Base-by-base conservation (phyloP, 2,113 vertebrate species). In the Piprites chloris region DNA sequence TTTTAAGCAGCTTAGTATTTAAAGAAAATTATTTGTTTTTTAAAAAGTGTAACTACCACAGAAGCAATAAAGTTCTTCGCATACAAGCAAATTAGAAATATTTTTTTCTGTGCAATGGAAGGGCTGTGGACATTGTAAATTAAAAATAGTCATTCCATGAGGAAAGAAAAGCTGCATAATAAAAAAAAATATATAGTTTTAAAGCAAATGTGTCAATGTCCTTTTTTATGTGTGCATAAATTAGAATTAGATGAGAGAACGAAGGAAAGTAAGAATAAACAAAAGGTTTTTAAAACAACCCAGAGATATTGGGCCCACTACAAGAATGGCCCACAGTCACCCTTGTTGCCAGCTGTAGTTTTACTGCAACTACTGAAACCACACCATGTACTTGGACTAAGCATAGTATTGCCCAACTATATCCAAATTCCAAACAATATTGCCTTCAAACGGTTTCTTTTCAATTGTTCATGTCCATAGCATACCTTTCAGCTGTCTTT, bases 1-100 rank as follows among this genome's bases (percentile, higher is more conserved):
- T 49, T 93, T 96, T 95, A 97, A 95, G 96, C 82, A 87, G 90
- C 91, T 95, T 96, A 95, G 66, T 91, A 73, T 81, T 95, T 78
- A 81, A 90, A 89, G 82, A 1, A 87, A 93, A 68, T 16, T 49
- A 41, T 52, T 79, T 76, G 85, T n/a, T 59, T 75, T 61, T 47
- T 12, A 4, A 42, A 24, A 85, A 81, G 21, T 49, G 5, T 19
- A 61, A 82, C 65, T 87, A 67, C 47, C 28, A 73, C 49, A 67
- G 82, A 22, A n/a, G 52, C 35, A 93, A 67, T 63, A 27, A 80
- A 88, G 14, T 41, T 82, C 10, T 59, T 49, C 41, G 22, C 63
- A 66, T 49, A 83, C 30, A 73, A 94, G 37, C n/a, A 92, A 87
- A 95, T 87, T 65, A 85, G 14, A 50, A 66, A 74, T 63, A 75